Conservation (phyloP, 2,113 vertebrate genomes). For the Gracilinanus agilis region DNA sequence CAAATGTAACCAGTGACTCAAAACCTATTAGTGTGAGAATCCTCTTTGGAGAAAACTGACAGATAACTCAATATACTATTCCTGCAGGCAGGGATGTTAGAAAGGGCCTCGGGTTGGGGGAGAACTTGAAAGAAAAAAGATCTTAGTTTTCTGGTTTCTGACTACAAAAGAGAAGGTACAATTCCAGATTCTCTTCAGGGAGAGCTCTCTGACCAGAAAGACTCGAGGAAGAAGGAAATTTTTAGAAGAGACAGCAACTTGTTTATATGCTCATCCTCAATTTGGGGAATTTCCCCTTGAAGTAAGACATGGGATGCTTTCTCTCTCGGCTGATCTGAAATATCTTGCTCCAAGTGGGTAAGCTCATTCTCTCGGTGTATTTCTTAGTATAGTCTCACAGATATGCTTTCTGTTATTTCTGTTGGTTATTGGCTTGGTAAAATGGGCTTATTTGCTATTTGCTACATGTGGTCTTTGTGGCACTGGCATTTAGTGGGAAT, state of each 20-base stretch:
- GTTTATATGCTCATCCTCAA: background rate
- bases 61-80: background rate
- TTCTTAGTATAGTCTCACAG: background rate
- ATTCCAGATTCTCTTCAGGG: background rate
- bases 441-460: too few species aligned
- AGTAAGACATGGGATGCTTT: background rate
- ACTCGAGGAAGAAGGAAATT: background rate
- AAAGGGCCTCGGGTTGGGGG: too few species aligned
- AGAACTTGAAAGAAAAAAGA: background rate
- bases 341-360: background rate
- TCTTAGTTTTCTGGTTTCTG: background rate
- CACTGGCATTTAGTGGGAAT: too few species aligned
- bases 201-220: background rate
- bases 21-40: background rate
- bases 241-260: background rate
- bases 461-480: too few species aligned
- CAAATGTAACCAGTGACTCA: background rate
- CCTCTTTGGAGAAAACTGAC: background rate
- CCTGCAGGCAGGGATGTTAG: background rate
- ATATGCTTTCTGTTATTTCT: background rate
- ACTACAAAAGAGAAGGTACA: background rate
- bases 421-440: too few species aligned
- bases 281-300: background rate
- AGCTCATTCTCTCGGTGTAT: background rate
- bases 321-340: background rate